Base-by-base conservation (phyloP, 2,888 invertebrate genomes). In the Volucella inflata region DNA sequence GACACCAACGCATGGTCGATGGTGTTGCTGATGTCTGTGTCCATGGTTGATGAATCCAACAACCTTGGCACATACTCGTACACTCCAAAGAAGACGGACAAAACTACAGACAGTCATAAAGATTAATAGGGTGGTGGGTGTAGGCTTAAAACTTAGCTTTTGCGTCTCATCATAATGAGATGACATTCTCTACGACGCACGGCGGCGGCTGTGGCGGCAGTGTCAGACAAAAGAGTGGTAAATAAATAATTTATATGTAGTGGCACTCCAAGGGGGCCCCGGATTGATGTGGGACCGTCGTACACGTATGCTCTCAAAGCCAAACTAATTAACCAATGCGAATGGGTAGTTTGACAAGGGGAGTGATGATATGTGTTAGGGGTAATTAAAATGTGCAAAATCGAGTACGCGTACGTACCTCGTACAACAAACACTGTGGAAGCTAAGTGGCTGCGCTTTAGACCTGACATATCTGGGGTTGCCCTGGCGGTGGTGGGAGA, bases 301-400 rank as follows among this genome's bases (percentile, higher is more conserved):
- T 46, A 48, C n/a, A 21, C 51, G 50, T 46, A 46, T 75, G 68
- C 62, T 75, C 68, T 68, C 44, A 68, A 64, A 46, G 16, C 46
- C 16, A 48, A n/a, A 75, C 68, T 80, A 75, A 75, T 80, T 67
- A 74, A 67, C 53, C 51, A 60, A 40, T 16, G 30, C 30, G 30
- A 30, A 30, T 30, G 46, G 53, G 12, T 9, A 8, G 12, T 36
- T 55, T 17, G 17, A n/a, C 12, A 4, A 17, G 21, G 1, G 68
- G 46, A 16, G 16, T 1, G 4, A 40, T 12, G 8, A 36, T 48
- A n/a, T 55, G 57, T 55, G 50, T 65, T 64, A 71, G 48, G 67
- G 62, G 55, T 80, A 80, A 80, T 80, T 80, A 80, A 75, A 80
- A 68, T 42, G 67, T 68, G 55, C 75, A 42, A 74, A 80, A 62